Evolutionary conservation across 2,113 vertebrate genomes (phyloP), one percentile per base, ranked within the genome.

Genomic region (Ramphastos sulfuratus): DNA sequence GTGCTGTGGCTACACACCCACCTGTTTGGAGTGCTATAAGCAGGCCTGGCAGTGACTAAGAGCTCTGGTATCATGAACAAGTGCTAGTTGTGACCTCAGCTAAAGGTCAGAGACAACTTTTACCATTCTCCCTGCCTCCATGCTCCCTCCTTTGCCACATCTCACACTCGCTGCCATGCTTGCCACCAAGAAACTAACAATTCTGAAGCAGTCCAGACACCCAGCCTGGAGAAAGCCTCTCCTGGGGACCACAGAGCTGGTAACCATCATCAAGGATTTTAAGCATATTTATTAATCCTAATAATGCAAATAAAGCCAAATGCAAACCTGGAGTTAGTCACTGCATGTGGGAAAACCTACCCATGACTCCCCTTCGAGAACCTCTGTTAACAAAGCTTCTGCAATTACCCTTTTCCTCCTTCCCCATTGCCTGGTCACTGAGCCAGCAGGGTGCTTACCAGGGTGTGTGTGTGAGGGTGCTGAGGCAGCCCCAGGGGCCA

Each of bases 231-330:
- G 24, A 79, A 83, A 63, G 61, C n/a, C 71, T 18, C n/a, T 30
- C 25, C 35, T 48, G 8, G 0, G 3, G 24, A 48, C 15, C 28
- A 28, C 54, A 30, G 71, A 0, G 0, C 48, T n/a, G 56, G 59
- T 54, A 79, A 85, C 72, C 0, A 63, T 44, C 19, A 23, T 25
- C 67, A 15, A 54, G 64, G 72, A 75, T 31, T 93, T 48, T 35
- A 39, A 77, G 77, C 65, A 88, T 65, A 83, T 77, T 61, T 73
- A 77, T 85, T 63, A 63, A 93, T 85, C 86, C 73, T 81, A 86
- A 92, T 81, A 55, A 83, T 11, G 73, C 80, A 61, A 93, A 93
- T 80, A 39, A 86, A 90, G 28, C n/a, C 81, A 93, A 54, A 88
- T 7, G 27, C 37, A 87, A 24, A 82, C 81, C n/a, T 24, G 24